phyloP scores from a whole-genome alignment of 2,888 invertebrate genomes.

The Cataglyphis cursor region DNA sequence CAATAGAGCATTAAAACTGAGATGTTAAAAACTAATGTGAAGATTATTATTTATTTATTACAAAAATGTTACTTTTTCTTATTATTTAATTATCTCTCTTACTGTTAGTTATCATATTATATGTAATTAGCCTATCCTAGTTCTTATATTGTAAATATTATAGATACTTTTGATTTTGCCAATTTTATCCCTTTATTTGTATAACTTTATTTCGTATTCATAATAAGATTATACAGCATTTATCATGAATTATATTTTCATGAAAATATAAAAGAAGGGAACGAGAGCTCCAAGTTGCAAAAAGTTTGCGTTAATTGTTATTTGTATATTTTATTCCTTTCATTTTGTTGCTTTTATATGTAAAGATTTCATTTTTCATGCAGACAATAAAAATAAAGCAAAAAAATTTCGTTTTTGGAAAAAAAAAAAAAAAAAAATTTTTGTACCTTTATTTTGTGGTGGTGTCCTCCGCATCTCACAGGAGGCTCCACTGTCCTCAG shows the following conservation, averaged over 20 bases:
- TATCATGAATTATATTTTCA: not conserved
- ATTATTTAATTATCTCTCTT: too few relatives aligned
- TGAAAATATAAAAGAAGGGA: not conserved
- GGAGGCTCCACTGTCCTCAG: slow-evolving; percentile 83
- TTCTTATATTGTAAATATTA: too few relatives aligned
- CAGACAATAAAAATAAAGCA: not conserved
- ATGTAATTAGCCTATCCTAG: too few relatives aligned
- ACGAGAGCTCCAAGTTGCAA: not conserved
- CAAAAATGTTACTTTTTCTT: too few relatives aligned
- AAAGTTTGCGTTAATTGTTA: not conserved
- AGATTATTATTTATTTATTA: too few relatives aligned
- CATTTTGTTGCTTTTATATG: not conserved
- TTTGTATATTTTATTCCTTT: not conserved
- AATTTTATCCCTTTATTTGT: not conserved
- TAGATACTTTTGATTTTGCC: too few relatives aligned
- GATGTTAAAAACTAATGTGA: too few relatives aligned
- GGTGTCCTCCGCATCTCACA: slow-evolving; percentile 89
- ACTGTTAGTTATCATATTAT: too few relatives aligned
- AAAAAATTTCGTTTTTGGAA: not conserved
- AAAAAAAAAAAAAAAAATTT: slow-evolving; percentile 36
- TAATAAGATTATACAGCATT: not conserved
- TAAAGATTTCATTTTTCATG: not conserved
- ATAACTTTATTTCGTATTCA: not conserved
- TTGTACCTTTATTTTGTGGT: slow-evolving; percentile 88
- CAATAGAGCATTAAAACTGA: not conserved